A percentile compares a stretch with the other conserved stretches of the same genome.
Evolutionary conservation across 2,113 vertebrate species (phyloP).

Genomic region (Otocyon megalotis): DNA sequence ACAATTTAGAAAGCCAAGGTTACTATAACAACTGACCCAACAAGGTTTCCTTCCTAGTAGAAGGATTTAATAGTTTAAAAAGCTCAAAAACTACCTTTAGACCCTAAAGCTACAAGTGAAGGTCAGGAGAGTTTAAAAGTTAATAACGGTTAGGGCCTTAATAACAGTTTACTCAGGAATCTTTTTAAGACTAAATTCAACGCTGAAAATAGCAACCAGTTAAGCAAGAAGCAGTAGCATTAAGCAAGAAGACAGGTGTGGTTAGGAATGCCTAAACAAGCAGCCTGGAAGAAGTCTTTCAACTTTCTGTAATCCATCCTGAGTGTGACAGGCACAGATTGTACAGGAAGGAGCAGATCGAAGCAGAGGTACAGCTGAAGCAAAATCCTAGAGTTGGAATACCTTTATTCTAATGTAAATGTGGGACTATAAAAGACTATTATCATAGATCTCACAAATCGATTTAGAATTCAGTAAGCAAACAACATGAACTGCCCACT

Average conservation of each 20-base stretch:
- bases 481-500: not conserved
- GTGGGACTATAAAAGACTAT: not conserved
- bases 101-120: conserved; percentile 45
- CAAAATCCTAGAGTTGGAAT: not conserved
- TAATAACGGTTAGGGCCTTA: conserved; percentile 43
- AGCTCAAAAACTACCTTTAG: conserved; percentile 45
- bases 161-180: conserved; percentile 36
- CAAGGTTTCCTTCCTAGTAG: conserved; percentile 33
- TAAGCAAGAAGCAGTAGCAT: not conserved
- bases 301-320: not conserved
- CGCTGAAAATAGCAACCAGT: not conserved
- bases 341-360: not conserved
- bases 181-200: conserved; percentile 42
- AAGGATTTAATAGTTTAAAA: conserved; percentile 60
- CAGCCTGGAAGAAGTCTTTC: not conserved
- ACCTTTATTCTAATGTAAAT: not conserved
- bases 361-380: not conserved
- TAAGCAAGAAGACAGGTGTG: not conserved
- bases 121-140: conserved; percentile 53
- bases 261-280: not conserved
- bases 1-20: conserved; percentile 19
- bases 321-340: not conserved
- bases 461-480: not conserved
- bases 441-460: not conserved
- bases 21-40: conserved; percentile 47